Base-by-base conservation (phyloP, 2,113 vertebrate species). In the Cyphomyrus plagiostoma region DNA sequence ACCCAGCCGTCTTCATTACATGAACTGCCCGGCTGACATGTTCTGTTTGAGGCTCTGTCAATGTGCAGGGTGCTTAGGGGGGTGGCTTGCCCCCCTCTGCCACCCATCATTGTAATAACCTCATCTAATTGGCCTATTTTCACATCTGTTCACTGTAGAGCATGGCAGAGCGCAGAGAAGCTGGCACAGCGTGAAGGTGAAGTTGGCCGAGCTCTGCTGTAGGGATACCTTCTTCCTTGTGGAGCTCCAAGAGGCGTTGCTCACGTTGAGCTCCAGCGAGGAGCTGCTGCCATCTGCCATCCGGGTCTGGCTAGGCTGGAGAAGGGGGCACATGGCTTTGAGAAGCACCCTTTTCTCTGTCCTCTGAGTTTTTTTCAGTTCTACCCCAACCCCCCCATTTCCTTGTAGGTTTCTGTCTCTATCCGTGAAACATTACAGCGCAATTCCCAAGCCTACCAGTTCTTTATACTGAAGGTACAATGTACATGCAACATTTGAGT, bases 221-320 rank as follows among this genome's bases (percentile, higher is more conserved):
- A 30, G 83, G 45, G 10, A 30, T 90, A 92, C 95, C 94, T 96
- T 97, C 87, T 96, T 97, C 91, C 94, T 97, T 88, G 39, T 0
- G 2, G 89, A 0, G 19, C 26, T 46, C 87, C 93, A 97, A 2
- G 74, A 42, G 0, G 39, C 26, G 92, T 96, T 97, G 91, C 92
- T 95, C 53, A 91, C 7, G 13, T 13, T 77, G n/a, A 82, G 90
- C 4, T 92, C 95, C 0, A 92, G 1, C 13, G 93, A 92, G 0
- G 48, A 42, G 70, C 86, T 93, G 87, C 90, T 77, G 3, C 21
- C 6, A 3, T 96, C 95, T 1, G 66, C 17, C 0, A 95, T 92
- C 0, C 90, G 86, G 1, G 0, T 42, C 11, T 74, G 52, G 82
- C 89, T 85, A n/a, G 92, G 90, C 95, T 95, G 26, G 3, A 89